A percentile compares a stretch with the other conserved stretches of the same genome.
phyloP scores from a whole-genome alignment of 2,797 vertebrate species.

The Danionella dracula region DNA sequence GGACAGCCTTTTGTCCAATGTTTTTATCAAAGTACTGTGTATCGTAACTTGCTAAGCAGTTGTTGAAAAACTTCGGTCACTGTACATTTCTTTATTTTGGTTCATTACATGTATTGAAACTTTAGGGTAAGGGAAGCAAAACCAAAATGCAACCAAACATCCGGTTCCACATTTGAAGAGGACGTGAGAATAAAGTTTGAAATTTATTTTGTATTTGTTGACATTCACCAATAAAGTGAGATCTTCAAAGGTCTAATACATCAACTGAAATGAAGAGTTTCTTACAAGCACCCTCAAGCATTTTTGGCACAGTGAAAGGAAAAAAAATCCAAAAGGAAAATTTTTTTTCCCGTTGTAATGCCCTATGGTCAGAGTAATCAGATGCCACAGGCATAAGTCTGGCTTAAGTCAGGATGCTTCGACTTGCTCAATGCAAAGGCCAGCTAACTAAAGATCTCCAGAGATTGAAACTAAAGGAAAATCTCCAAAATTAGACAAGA shows the following conservation, averaged over 20 bases:
- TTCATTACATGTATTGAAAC: slow-evolving; percentile 31
- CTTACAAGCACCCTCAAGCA: slow-evolving; percentile 1
- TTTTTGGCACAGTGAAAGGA: not conserved
- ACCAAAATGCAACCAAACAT: not conserved
- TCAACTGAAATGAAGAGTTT: not conserved
- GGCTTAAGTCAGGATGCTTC: slow-evolving; percentile 47
- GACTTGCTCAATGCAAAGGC: slow-evolving; percentile 61
- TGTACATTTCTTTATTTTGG: slow-evolving; percentile 18
- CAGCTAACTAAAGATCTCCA: slow-evolving; percentile 59
- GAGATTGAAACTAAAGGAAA: slow-evolving; percentile 58
- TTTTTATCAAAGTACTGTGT: too few species aligned
- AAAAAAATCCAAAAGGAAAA: not conserved
- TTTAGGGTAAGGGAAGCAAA: slow-evolving; percentile 8
- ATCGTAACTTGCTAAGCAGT: too few species aligned
- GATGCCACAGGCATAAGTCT: slow-evolving; percentile 68
- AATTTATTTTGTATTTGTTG: not conserved
- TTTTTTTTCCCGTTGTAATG: slow-evolving; percentile 12
- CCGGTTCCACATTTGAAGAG: slow-evolving; percentile 25
- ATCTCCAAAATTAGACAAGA: slow-evolving; percentile 42
- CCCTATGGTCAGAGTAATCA: slow-evolving; percentile 70
- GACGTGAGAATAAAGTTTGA: slow-evolving; percentile 47
- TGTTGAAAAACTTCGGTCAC: too few species aligned
- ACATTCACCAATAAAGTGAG: too few species aligned
- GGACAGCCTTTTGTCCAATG: slow-evolving; percentile 26
- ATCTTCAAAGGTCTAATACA: not conserved